These are phyloP conservation scores for Nanorana parkeri DNA, from an alignment of 2,113 vertebrate species.

Conservation along the genomic window DNA sequence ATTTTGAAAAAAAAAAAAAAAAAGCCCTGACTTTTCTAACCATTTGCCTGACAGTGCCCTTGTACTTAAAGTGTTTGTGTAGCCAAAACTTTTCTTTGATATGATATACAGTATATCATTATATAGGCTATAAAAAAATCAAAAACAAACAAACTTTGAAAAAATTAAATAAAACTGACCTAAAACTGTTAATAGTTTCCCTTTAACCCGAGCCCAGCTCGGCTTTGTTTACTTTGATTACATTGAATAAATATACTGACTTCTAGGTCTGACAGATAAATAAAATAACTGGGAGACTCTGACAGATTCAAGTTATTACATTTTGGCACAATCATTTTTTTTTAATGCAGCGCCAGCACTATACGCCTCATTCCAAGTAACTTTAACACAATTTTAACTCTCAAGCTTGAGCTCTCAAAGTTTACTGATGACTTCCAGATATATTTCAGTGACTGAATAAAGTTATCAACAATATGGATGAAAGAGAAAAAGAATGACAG, in stretches of 20 bases:
- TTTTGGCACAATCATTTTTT: slow-evolving; percentile 3
- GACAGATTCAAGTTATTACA: neutral
- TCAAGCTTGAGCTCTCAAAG: neutral
- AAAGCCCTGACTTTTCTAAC: too few relatives aligned
- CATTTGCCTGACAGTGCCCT: too few relatives aligned
- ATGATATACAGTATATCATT: too few relatives aligned
- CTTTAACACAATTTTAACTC: neutral
- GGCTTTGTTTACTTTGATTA: slow-evolving; percentile 12
- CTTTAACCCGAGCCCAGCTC: slow-evolving; percentile 19
- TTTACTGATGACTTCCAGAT: neutral
- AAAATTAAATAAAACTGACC: too few relatives aligned
- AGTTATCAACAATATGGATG: too few relatives aligned
- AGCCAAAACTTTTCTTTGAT: too few relatives aligned
- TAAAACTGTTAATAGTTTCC: neutral
- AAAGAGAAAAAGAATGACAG: too few relatives aligned
- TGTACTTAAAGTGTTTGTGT: too few relatives aligned
- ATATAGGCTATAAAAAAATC: too few relatives aligned
- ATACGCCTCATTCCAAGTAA: neutral
- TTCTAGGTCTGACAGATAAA: slow-evolving; percentile 38
- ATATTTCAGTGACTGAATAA: neutral
- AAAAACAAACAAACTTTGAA: too few relatives aligned
- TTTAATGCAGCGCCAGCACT: neutral
- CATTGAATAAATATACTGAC: slow-evolving; percentile 47
- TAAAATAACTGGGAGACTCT: slow-evolving; percentile 9
- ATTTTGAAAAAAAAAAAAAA: too few relatives aligned